Conservation (phyloP, 2,888 invertebrate genomes). For the Calameuta idolon region DNA sequence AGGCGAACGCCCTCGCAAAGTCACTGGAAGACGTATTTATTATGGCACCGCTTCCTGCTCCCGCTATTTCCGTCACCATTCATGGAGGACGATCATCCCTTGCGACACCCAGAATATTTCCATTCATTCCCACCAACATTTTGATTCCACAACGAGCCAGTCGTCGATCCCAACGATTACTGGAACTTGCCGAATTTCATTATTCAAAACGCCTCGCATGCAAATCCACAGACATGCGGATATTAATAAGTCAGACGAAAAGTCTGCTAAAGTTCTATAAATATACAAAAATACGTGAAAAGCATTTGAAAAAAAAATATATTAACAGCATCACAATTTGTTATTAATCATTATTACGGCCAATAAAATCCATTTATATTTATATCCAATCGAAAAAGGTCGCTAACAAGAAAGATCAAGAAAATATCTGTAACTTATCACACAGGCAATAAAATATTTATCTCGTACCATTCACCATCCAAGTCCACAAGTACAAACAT, state of each 20-base stretch:
- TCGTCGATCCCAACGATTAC: background rate
- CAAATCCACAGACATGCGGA: constrained; percentile 14
- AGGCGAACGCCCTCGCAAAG: constrained; percentile 24
- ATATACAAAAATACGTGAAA: background rate
- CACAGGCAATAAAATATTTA: background rate
- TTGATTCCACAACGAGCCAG: background rate
- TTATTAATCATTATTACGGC: background rate
- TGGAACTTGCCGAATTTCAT: background rate
- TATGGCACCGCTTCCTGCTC: constrained; percentile 53
- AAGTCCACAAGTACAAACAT: background rate
- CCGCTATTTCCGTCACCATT: constrained; percentile 54
- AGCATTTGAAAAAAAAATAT: background rate
- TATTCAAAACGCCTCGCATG: background rate
- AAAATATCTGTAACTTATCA: too few relatives aligned
- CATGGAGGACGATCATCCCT: constrained; percentile 36
- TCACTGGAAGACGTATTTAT: constrained; percentile 49
- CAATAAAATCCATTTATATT: background rate
- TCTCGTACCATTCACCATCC: background rate
- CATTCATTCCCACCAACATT: constrained; percentile 41
- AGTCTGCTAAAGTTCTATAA: background rate
- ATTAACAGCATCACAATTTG: background rate
- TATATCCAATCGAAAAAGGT: background rate
- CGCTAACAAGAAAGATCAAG: background rate
- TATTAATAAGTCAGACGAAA: background rate
- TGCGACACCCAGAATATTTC: constrained; percentile 32